These are phyloP conservation scores for Sebastes taczanowskii DNA, from an alignment of 2,797 vertebrate species.

Conservation along the genomic window DNA sequence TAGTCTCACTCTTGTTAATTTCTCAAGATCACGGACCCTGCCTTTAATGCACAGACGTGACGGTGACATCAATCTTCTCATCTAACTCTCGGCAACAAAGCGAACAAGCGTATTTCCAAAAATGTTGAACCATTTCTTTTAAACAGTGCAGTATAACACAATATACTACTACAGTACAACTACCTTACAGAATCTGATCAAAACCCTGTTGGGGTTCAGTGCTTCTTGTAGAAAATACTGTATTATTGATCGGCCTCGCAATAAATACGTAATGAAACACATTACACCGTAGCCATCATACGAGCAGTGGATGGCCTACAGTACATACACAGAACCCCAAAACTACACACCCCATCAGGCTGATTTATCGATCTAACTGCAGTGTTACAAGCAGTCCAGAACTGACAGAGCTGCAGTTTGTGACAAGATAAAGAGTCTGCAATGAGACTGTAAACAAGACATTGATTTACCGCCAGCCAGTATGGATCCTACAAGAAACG, in stretches of 20 bases:
- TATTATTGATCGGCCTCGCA: not conserved
- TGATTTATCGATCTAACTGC: conserved; percentile 19
- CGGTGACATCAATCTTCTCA: not conserved
- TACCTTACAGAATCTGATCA: not conserved
- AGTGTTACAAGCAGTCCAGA: not conserved
- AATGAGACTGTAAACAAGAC: conserved; percentile 47
- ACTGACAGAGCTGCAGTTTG: conserved; percentile 51
- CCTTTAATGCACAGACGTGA: not conserved
- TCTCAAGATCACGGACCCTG: too few species aligned
- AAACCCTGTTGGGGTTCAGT: not conserved
- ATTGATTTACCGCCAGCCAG: conserved; percentile 55
- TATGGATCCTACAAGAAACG: conserved; percentile 39
- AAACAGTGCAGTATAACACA: not conserved
- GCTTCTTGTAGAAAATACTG: not conserved
- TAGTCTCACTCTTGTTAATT: too few species aligned
- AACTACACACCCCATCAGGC: not conserved
- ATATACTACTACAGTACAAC: not conserved
- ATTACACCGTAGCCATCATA: not conserved
- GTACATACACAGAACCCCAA: not conserved
- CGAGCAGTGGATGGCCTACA: not conserved
- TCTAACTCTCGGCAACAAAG: not conserved
- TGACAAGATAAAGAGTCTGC: conserved; percentile 45
- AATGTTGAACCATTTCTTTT: not conserved
- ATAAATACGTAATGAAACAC: not conserved
- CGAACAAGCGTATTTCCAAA: not conserved